Percentiles rank a stretch among this genome's conserved stretches.
Evolutionary conservation across 2,888 invertebrate genomes (phyloP).

Genomic region (Melanophora roralis): DNA sequence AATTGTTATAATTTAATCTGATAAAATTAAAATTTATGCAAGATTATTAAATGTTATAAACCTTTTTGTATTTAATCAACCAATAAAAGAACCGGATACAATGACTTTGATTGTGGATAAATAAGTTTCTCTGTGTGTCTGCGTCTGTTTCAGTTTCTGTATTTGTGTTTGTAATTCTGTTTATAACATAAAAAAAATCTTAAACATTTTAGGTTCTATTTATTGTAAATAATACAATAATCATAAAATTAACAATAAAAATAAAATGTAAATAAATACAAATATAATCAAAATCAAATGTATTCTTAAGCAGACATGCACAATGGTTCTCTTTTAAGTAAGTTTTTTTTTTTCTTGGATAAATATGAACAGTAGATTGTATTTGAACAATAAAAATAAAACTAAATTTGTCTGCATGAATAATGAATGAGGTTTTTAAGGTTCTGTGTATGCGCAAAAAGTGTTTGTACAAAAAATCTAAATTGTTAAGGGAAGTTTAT

Average conservation of each 20-base stretch:
- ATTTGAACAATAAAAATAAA: background rate
- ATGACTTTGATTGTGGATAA: background rate
- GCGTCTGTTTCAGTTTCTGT: background rate
- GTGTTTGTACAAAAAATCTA: no score
- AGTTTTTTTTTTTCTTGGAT: conserved; percentile 4
- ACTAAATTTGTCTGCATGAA: background rate
- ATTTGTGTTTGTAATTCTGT: background rate
- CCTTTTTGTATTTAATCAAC: conserved; percentile 24
- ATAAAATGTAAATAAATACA: background rate
- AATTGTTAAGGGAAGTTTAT: no score
- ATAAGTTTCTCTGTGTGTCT: no score
- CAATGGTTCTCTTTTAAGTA: conserved; percentile 32
- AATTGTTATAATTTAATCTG: conserved; percentile 23
- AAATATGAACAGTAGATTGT: background rate
- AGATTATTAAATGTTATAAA: background rate
- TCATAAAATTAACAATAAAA: background rate
- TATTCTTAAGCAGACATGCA: conserved; percentile 19
- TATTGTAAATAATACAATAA: conserved; percentile 37
- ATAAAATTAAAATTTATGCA: conserved; percentile 43
- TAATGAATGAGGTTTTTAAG: background rate
- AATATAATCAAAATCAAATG: conserved; percentile 11
- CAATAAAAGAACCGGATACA: conserved; percentile 35
- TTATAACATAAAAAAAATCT: conserved; percentile 5
- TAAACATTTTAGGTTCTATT: conserved; percentile 21
- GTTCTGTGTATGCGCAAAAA: no score